A percentile compares a stretch with the other conserved stretches of the same genome.
Conservation (phyloP, 1,140 invertebrate species). For the Calephelis nemesis region DNA sequence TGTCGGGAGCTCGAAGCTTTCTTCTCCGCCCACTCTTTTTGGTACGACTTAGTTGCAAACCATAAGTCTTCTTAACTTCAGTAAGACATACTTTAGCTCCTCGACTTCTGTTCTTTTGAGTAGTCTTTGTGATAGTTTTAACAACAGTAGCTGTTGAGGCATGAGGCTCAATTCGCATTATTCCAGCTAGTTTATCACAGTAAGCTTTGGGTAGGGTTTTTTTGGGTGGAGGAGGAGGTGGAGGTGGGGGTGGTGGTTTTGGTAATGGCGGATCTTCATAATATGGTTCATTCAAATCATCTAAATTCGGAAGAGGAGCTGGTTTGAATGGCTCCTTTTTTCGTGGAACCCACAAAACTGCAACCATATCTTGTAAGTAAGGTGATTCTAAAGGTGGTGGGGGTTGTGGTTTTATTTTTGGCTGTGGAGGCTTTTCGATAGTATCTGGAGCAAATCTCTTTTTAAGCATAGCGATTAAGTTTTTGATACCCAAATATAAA, state of each 20-base stretch:
- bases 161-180: constrained; percentile 46
- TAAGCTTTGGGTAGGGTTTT: constrained; percentile 47
- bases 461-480: constrained; percentile 48
- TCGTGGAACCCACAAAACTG: constrained; percentile 44
- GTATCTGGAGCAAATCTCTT: constrained; percentile 47
- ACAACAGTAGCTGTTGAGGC: constrained; percentile 42
- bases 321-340: constrained; percentile 41
- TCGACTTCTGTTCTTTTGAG: constrained; percentile 34
- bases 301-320: constrained; percentile 54
- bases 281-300: constrained; percentile 57
- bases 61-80: constrained; percentile 56
- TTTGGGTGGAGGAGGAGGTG: constrained; percentile 51
- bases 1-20: constrained; percentile 49
- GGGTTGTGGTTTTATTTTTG: constrained; percentile 39
- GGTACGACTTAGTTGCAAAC: constrained; percentile 35
- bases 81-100: constrained; percentile 46
- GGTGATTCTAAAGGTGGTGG: constrained; percentile 46
- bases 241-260: constrained; percentile 52
- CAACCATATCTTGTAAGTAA: constrained; percentile 58
- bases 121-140: constrained; percentile 43
- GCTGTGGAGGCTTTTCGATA: constrained; percentile 25
- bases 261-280: constrained; percentile 57
- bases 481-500: constrained; percentile 54
- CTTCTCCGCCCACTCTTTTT: constrained; percentile 42
- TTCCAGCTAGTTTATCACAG: constrained; percentile 58